These are phyloP conservation scores for Microctenopoma steveboyesi DNA, from an alignment of 2,797 vertebrate species.

Conservation along the genomic window DNA sequence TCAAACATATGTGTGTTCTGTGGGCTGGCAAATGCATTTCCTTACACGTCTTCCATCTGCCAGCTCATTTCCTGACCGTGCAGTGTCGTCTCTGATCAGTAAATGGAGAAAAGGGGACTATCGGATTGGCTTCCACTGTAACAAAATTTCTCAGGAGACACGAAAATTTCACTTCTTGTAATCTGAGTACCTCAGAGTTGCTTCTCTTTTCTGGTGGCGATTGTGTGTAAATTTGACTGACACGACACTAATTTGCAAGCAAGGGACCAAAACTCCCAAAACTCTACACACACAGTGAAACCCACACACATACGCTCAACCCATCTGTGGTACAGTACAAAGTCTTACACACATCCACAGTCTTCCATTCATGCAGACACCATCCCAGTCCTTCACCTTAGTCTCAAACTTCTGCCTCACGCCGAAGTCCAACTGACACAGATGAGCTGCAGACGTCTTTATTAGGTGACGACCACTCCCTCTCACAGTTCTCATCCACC, in stretches of 20 bases:
- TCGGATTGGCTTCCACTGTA: slow-evolving; percentile 33
- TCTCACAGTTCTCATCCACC: slow-evolving; percentile 38
- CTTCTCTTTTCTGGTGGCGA: neutral
- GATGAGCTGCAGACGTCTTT: slow-evolving; percentile 75
- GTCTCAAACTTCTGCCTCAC: slow-evolving; percentile 20
- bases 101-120: slow-evolving; percentile 17
- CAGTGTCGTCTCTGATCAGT: slow-evolving; percentile 38
- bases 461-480: slow-evolving; percentile 69
- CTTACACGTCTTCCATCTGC: slow-evolving; percentile 15
- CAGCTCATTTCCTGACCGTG: slow-evolving; percentile 49
- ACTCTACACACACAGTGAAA: slow-evolving; percentile 45
- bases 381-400: slow-evolving; percentile 50
- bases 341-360: slow-evolving; percentile 56
- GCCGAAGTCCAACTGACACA: slow-evolving; percentile 52
- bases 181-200: neutral
- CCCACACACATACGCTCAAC: slow-evolving; percentile 63
- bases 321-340: slow-evolving; percentile 69
- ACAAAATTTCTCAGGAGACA: slow-evolving; percentile 2
- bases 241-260: slow-evolving; percentile 18
- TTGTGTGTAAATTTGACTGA: slow-evolving; percentile 24
- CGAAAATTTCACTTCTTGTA: neutral
- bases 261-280: slow-evolving; percentile 27
- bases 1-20: slow-evolving; percentile 47
- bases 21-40: slow-evolving; percentile 60
- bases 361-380: slow-evolving; percentile 63